These are phyloP conservation scores for Cistogaster globosa DNA, from an alignment of 2,888 invertebrate genomes.

Conservation along the genomic window DNA sequence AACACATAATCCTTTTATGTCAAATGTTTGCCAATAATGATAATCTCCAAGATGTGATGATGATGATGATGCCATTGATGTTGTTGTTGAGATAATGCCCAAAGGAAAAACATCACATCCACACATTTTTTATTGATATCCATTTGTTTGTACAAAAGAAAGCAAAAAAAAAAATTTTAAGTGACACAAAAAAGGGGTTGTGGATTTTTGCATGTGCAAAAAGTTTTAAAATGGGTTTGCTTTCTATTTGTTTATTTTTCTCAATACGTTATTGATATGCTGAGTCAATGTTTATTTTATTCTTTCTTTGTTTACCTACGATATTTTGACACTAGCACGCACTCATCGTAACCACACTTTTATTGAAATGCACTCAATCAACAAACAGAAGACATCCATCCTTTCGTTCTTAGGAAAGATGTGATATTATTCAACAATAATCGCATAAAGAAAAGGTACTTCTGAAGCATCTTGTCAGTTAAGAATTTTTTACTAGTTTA, in stretches of 20 bases:
- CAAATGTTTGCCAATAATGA: slow-evolving; percentile 62
- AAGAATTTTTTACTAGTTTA: no score
- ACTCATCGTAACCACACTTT: slow-evolving; percentile 40
- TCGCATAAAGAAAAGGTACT: slow-evolving; percentile 39
- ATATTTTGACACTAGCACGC: slow-evolving; percentile 39
- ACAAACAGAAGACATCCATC: slow-evolving; percentile 11
- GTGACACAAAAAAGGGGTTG: slow-evolving; percentile 19
- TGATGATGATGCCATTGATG: slow-evolving; percentile 32
- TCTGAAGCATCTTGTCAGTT: slow-evolving; percentile 25
- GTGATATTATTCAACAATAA: slow-evolving; percentile 35
- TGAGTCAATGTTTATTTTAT: slow-evolving; percentile 52
- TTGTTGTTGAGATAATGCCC: slow-evolving; percentile 58
- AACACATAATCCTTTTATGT: slow-evolving; percentile 65
- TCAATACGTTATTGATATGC: slow-evolving; percentile 39
- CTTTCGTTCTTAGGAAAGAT: slow-evolving; percentile 22
- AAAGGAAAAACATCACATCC: slow-evolving; percentile 42
- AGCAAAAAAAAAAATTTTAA: slow-evolving; percentile 1
- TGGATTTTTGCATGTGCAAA: slow-evolving; percentile 38
- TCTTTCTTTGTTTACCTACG: slow-evolving; percentile 35
- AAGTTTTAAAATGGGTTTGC: slow-evolving; percentile 8
- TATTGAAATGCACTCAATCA: slow-evolving; percentile 9
- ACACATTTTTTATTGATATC: slow-evolving; percentile 54
- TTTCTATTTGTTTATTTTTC: slow-evolving; percentile 32
- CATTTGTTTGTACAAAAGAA: slow-evolving; percentile 48
- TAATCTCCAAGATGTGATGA: slow-evolving; percentile 33